phyloP scores from a whole-genome alignment of 2,888 invertebrate genomes.

The Limnephilus rhombicus region DNA sequence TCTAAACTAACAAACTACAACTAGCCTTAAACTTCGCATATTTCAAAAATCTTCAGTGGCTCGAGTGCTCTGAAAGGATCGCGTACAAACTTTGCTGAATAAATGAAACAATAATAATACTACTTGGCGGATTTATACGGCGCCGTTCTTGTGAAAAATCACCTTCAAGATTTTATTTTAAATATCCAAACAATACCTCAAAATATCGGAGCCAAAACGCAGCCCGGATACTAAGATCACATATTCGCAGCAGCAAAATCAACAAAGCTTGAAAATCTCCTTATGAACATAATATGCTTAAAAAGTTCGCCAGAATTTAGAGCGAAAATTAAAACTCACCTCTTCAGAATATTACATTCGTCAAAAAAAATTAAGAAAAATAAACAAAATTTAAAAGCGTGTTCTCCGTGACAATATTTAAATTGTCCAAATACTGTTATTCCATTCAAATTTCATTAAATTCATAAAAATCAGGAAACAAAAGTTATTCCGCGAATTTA shows the following conservation, averaged over 20 bases:
- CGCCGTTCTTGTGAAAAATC: too few species aligned
- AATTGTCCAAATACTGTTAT: not conserved
- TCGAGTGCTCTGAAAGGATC: too few species aligned
- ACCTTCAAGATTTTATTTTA: not conserved
- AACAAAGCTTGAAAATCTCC: not conserved
- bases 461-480: not conserved
- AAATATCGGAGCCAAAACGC: not conserved
- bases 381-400: not conserved
- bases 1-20: too few species aligned
- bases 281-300: not conserved
- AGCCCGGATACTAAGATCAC: not conserved
- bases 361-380: not conserved
- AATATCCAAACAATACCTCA: not conserved
- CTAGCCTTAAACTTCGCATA: too few species aligned
- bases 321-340: not conserved
- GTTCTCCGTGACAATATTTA: not conserved
- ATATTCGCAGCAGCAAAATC: not conserved
- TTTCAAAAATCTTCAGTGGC: too few species aligned
- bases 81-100: too few species aligned
- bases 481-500: not conserved
- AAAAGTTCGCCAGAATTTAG: not conserved
- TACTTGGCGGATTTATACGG: too few species aligned
- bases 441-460: not conserved
- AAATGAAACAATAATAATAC: too few species aligned
- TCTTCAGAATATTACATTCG: not conserved